phyloP scores from a whole-genome alignment of 2,113 vertebrate genomes.

The Myotis lucifugus region DNA sequence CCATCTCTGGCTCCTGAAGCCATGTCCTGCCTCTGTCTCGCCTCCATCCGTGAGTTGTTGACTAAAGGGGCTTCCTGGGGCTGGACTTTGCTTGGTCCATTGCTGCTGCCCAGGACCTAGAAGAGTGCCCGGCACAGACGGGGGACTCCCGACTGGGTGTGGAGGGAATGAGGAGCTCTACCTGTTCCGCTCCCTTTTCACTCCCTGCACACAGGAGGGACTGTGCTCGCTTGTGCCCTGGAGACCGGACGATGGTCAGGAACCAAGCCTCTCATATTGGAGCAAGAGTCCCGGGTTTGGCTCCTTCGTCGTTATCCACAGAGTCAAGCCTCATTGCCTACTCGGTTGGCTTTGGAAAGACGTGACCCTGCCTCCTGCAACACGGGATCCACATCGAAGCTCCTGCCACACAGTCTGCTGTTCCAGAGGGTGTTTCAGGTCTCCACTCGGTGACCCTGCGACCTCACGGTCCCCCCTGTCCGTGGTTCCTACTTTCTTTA shows the following conservation, averaged over 20 bases:
- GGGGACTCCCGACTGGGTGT: background rate
- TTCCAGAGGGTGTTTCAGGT: background rate
- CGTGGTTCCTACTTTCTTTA: background rate
- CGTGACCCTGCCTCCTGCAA: background rate
- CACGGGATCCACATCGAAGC: background rate
- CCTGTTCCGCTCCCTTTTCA: background rate
- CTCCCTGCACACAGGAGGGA: background rate
- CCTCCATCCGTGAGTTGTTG: background rate
- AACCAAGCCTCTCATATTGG: background rate
- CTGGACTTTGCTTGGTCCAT: background rate
- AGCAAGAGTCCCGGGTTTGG: background rate
- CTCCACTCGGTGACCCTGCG: background rate
- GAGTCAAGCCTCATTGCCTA: background rate
- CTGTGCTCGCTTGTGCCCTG: background rate
- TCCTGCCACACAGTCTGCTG: background rate
- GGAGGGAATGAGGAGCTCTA: background rate
- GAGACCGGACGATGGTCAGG: no score
- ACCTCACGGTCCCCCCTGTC: background rate
- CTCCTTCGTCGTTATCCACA: background rate
- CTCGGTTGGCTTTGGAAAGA: background rate
- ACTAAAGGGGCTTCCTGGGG: background rate
- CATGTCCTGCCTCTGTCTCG: background rate
- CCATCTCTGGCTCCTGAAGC: no score
- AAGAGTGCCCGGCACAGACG: background rate
- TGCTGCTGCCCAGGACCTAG: background rate